phyloP scores from a whole-genome alignment of 2,888 invertebrate genomes.

The Lepidochrysops patricia region DNA sequence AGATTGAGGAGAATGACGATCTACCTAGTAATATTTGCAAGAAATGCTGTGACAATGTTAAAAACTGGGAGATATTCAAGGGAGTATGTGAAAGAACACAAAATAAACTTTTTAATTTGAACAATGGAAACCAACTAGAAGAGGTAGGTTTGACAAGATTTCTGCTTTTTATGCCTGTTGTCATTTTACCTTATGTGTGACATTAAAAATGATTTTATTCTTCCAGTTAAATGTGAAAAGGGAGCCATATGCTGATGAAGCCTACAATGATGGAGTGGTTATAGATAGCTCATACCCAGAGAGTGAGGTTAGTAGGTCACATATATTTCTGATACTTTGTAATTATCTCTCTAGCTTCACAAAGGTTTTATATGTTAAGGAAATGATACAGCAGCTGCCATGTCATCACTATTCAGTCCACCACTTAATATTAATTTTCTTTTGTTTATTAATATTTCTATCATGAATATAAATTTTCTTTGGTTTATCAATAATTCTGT shows the following conservation, averaged over 20 bases:
- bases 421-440: slow-evolving; percentile 5
- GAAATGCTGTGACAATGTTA: slow-evolving; percentile 77
- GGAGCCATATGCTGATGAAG: slow-evolving; percentile 72
- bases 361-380: slow-evolving; percentile 51
- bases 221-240: slow-evolving; percentile 74
- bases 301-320: slow-evolving; percentile 50
- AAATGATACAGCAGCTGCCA: slow-evolving; percentile 39
- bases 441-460: slow-evolving; percentile 5
- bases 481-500: slow-evolving; percentile 3
- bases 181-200: slow-evolving; percentile 44
- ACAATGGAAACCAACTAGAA: slow-evolving; percentile 70
- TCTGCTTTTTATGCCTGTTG: slow-evolving; percentile 39
- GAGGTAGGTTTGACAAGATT: slow-evolving; percentile 50
- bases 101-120: slow-evolving; percentile 76
- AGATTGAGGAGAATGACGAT: slow-evolving; percentile 78
- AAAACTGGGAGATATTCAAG: slow-evolving; percentile 79
- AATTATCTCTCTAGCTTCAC: neutral
- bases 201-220: slow-evolving; percentile 35
- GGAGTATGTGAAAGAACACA: slow-evolving; percentile 78
- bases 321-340: neutral
- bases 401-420: slow-evolving; percentile 20
- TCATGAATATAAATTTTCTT: slow-evolving; percentile 8
- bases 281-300: slow-evolving; percentile 67
- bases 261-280: slow-evolving; percentile 69
- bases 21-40: slow-evolving; percentile 79